Conservation (phyloP, 1,140 invertebrate genomes). For the Halesus radiatus region DNA sequence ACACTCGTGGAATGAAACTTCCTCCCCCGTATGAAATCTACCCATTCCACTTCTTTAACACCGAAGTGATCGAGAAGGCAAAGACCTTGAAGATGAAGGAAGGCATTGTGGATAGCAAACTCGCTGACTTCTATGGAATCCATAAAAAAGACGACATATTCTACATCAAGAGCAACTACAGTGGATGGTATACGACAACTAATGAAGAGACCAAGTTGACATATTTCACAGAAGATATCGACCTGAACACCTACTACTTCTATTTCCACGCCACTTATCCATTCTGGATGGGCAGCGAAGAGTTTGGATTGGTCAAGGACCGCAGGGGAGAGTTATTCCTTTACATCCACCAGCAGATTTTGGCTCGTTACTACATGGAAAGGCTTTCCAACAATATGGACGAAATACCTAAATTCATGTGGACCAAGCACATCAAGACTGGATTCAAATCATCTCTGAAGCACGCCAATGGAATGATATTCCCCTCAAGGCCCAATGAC, state of each 20-base stretch:
- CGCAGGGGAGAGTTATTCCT: conserved; percentile 75
- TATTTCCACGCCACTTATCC: conserved; percentile 78
- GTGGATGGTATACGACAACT: conserved; percentile 69
- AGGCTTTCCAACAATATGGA: conserved; percentile 75
- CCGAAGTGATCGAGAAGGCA: too few species aligned
- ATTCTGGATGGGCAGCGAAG: conserved; percentile 74
- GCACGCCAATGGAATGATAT: conserved; percentile 71
- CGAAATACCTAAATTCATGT: conserved; percentile 73
- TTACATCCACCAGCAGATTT: conserved; percentile 74
- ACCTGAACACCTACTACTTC: conserved; percentile 80
- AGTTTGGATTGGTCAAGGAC: conserved; percentile 68
- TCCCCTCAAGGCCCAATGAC: conserved; percentile 70
- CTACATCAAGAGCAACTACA: conserved; percentile 71
- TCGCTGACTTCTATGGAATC: conserved; percentile 64
- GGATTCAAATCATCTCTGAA: conserved; percentile 74
- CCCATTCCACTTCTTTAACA: too few species aligned
- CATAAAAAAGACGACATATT: conserved; percentile 53
- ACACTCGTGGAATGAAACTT: conserved; percentile 72
- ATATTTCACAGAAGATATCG: conserved; percentile 82
- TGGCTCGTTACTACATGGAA: conserved; percentile 79
- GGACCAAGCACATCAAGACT: conserved; percentile 69
- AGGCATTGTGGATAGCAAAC: conserved; percentile 57
- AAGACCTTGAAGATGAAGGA: conserved; percentile 73
- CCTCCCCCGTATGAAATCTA: too few species aligned
- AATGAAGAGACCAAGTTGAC: conserved; percentile 75